These are phyloP conservation scores for Artibeus lituratus DNA, from an alignment of 2,797 vertebrate species.

Conservation along the genomic window DNA sequence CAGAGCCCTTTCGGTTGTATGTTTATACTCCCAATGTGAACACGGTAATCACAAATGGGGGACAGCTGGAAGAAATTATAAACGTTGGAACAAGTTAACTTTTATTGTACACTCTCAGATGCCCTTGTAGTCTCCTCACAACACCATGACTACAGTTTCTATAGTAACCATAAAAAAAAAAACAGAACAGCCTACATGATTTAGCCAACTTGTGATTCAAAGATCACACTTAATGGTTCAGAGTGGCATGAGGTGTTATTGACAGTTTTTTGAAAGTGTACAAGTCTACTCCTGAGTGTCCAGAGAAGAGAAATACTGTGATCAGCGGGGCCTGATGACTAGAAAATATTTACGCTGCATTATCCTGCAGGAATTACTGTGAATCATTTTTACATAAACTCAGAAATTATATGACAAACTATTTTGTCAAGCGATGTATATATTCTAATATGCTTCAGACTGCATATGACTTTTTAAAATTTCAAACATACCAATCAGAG, in stretches of 20 bases:
- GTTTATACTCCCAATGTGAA: slow-evolving; percentile 27
- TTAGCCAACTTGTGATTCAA: not conserved
- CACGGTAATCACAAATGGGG: not conserved
- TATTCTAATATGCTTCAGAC: not conserved
- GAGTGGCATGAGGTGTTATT: not conserved
- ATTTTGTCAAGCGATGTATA: not conserved
- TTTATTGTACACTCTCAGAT: not conserved
- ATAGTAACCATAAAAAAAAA: slow-evolving; percentile 36
- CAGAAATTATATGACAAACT: not conserved
- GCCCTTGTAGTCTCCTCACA: not conserved
- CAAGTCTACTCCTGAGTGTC: not conserved
- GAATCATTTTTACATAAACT: not conserved
- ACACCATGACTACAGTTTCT: slow-evolving; percentile 8
- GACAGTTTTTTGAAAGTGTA: not conserved
- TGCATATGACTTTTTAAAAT: not conserved
- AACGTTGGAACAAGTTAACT: not conserved
- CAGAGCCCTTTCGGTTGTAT: not conserved
- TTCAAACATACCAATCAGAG: not conserved
- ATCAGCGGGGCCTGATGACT: not conserved
- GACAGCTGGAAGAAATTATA: slow-evolving; percentile 54
- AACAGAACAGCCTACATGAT: not conserved
- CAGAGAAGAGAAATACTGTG: not conserved
- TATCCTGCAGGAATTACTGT: not conserved
- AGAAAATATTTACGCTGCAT: not conserved
- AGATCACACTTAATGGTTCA: not conserved